phyloP scores from a whole-genome alignment of 2,888 invertebrate genomes.

The Nephrotoma appendiculata region DNA sequence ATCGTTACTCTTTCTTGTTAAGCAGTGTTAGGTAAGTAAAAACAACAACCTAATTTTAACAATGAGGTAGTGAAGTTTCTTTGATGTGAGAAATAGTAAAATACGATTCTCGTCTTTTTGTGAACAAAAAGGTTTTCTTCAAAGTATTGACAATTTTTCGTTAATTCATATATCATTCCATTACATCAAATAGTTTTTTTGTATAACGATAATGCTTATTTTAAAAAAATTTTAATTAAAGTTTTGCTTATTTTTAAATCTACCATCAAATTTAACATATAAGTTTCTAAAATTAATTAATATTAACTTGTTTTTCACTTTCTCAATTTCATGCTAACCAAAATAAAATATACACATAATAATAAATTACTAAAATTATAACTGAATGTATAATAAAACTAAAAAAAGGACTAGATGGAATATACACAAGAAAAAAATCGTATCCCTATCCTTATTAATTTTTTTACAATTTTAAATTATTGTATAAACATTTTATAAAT shows the following conservation, averaged over 20 bases:
- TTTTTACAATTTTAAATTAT: not conserved
- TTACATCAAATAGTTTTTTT: not conserved
- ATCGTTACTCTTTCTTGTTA: too few relatives aligned
- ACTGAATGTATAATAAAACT: not conserved
- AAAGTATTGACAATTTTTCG: not conserved
- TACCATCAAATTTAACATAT: not conserved
- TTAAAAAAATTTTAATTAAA: not conserved
- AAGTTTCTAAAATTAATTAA: not conserved
- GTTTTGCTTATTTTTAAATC: not conserved
- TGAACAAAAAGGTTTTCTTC: too few relatives aligned
- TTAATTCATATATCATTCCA: not conserved
- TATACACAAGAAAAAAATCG: conserved; percentile 30
- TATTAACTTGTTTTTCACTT: not conserved
- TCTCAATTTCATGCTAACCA: conserved; percentile 7
- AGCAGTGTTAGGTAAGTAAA: too few relatives aligned
- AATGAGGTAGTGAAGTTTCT: too few relatives aligned
- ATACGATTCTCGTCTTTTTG: too few relatives aligned
- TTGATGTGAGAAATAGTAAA: too few relatives aligned
- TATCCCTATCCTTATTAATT: conserved; percentile 34
- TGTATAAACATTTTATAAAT: not conserved
- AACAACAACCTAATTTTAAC: too few relatives aligned
- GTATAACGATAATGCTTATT: not conserved
- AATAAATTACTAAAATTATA: not conserved
- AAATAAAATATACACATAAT: not conserved
- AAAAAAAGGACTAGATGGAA: conserved; percentile 22